Percentiles rank a stretch among this genome's conserved stretches.
Evolutionary conservation across 1,140 invertebrate genomes (phyloP).

Genomic region (Tetramorium alpestre): DNA sequence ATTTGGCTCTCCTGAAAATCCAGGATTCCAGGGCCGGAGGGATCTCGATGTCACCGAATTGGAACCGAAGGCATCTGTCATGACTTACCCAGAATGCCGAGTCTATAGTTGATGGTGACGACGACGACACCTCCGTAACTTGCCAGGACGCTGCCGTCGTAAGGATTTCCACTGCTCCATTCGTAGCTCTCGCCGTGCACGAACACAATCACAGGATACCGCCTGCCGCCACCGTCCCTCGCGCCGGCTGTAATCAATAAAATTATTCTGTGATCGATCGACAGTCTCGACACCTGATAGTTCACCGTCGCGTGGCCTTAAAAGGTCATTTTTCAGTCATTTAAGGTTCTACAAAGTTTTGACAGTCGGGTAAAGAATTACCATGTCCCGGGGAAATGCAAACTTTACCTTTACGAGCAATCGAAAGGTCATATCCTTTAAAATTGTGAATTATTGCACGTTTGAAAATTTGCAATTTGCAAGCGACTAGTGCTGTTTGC

Average conservation of each 20-base stretch:
- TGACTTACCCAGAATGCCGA: conserved; percentile 96
- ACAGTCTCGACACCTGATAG: conserved; percentile 66
- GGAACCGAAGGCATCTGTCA: conserved; percentile 13
- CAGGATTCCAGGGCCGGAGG: neutral
- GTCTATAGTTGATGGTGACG: conserved; percentile 98
- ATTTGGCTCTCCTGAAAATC: conserved; percentile 20
- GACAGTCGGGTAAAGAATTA: conserved; percentile 70
- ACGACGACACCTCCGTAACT: conserved; percentile 97
- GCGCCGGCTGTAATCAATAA: conserved; percentile 89
- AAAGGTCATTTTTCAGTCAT: conserved; percentile 71
- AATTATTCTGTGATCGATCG: conserved; percentile 78
- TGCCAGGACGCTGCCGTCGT: conserved; percentile 96
- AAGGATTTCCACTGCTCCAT: conserved; percentile 98
- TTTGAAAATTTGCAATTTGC: neutral
- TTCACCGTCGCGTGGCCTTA: conserved; percentile 63
- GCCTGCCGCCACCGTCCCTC: conserved; percentile 87
- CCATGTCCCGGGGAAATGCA: neutral
- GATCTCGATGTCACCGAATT: conserved; percentile 4
- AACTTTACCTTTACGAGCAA: neutral
- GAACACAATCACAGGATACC: conserved; percentile 96
- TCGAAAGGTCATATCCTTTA: neutral
- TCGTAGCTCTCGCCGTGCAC: conserved; percentile 98
- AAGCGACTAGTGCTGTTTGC: no score
- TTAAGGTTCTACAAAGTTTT: conserved; percentile 66
- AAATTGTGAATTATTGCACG: neutral